These are phyloP conservation scores for Drosophila paranaensis DNA, from an alignment of 2,888 invertebrate genomes.

Conservation along the genomic window DNA sequence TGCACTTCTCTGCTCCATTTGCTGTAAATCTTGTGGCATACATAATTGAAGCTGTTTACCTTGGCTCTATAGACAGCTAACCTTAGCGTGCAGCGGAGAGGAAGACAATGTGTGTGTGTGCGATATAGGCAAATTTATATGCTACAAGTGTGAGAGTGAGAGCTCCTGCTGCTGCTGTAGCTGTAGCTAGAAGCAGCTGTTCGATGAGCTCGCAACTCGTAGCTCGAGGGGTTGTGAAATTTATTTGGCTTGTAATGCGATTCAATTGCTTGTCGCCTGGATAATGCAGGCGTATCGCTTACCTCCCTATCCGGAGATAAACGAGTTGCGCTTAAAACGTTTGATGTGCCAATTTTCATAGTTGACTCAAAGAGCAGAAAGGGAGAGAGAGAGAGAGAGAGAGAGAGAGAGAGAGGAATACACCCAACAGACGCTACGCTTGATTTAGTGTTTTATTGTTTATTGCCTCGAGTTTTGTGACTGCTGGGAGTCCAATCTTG, in stretches of 20 bases:
- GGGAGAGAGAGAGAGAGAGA: not conserved
- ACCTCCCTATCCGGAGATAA: slow-evolving; percentile 48
- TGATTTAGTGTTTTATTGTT: slow-evolving; percentile 64
- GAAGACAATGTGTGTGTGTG: slow-evolving; percentile 9
- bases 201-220: slow-evolving; percentile 9
- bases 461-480: slow-evolving; percentile 46
- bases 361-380: slow-evolving; percentile 39
- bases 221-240: slow-evolving; percentile 48
- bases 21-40: slow-evolving; percentile 15
- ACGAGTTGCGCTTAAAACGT: slow-evolving; percentile 70
- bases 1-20: not conserved
- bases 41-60: slow-evolving; percentile 31
- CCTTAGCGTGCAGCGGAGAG: not conserved
- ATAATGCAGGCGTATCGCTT: slow-evolving; percentile 69
- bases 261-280: slow-evolving; percentile 69
- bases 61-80: slow-evolving; percentile 3
- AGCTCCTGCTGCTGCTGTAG: not conserved
- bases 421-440: slow-evolving; percentile 25
- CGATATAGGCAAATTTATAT: slow-evolving; percentile 50
- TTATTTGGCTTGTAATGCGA: slow-evolving; percentile 75
- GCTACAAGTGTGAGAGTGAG: slow-evolving; percentile 6
- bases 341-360: slow-evolving; percentile 78
- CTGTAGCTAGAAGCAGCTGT: slow-evolving; percentile 28
- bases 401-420: not conserved
- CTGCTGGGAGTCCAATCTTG: slow-evolving; percentile 36